Conservation (phyloP, 2,797 vertebrate genomes). For the Carapus acus region DNA sequence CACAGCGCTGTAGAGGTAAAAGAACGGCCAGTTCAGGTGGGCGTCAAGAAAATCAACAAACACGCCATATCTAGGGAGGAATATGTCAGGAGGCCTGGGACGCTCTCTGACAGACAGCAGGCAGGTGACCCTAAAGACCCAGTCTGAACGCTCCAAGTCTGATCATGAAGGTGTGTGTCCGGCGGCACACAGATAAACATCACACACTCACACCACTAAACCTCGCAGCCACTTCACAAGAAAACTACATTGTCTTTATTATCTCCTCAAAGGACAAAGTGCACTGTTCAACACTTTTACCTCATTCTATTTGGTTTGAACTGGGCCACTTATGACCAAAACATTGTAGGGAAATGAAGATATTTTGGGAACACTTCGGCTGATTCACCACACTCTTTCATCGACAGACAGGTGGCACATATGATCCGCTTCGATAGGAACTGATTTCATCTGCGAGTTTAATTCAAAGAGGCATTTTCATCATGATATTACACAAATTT, state of each 20-base stretch:
- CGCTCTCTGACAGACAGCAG: conserved; percentile 50
- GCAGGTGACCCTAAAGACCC: no score
- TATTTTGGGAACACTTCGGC: not conserved
- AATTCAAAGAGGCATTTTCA: no score
- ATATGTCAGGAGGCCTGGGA: conserved; percentile 40
- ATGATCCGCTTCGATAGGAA: not conserved
- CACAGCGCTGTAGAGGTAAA: conserved; percentile 46
- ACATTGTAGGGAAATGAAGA: not conserved
- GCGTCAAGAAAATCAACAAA: conserved; percentile 45
- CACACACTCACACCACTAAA: conserved; percentile 50
- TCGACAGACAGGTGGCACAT: not conserved
- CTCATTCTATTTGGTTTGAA: not conserved
- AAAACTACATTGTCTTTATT: conserved; percentile 30
- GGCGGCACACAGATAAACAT: conserved; percentile 67
- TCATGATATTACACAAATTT: no score
- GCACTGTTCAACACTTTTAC: conserved; percentile 1
- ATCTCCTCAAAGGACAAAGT: conserved; percentile 8
- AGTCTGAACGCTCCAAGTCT: conserved; percentile 55
- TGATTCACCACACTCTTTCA: conserved; percentile 1
- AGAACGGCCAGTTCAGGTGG: conserved; percentile 27
- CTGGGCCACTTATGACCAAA: not conserved
- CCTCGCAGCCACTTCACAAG: conserved; percentile 46
- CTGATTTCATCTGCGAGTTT: not conserved
- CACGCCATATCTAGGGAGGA: conserved; percentile 44
- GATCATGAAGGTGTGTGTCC: conserved; percentile 69